Percentiles rank a stretch among this genome's conserved stretches.
phyloP scores from a whole-genome alignment of 2,797 vertebrate genomes.

The Alcedo quadribrachys region DNA sequence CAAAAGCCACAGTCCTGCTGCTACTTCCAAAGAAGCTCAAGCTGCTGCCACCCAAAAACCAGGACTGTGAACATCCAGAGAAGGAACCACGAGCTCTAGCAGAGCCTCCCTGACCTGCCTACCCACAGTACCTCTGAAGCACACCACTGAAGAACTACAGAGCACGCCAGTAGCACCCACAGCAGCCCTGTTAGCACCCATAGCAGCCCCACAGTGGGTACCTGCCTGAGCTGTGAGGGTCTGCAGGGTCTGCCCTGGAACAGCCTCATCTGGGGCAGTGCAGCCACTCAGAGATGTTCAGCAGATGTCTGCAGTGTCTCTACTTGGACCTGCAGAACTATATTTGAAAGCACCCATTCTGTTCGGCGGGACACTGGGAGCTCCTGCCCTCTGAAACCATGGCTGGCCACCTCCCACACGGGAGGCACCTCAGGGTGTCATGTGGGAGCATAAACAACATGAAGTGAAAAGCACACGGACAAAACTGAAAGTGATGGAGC shows the following conservation, averaged over 20 bases:
- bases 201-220: background rate
- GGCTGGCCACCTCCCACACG: background rate
- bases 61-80: background rate
- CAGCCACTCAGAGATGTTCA: background rate
- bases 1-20: background rate
- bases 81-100: background rate
- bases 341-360: background rate
- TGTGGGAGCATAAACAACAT: background rate
- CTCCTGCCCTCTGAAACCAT: background rate
- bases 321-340: background rate
- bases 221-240: background rate
- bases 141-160: background rate
- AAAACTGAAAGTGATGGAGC: background rate
- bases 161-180: rapidly evolving
- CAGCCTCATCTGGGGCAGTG: rapidly evolving
- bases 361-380: background rate
- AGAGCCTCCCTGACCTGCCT: background rate
- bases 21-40: background rate
- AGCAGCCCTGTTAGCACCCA: background rate
- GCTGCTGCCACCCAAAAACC: background rate
- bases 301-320: background rate
- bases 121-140: background rate
- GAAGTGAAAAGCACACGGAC: background rate
- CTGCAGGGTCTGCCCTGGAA: background rate
- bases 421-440: background rate